These are phyloP conservation scores for Conops quadrifasciatus DNA, from an alignment of 2,888 invertebrate genomes.

Conservation along the genomic window DNA sequence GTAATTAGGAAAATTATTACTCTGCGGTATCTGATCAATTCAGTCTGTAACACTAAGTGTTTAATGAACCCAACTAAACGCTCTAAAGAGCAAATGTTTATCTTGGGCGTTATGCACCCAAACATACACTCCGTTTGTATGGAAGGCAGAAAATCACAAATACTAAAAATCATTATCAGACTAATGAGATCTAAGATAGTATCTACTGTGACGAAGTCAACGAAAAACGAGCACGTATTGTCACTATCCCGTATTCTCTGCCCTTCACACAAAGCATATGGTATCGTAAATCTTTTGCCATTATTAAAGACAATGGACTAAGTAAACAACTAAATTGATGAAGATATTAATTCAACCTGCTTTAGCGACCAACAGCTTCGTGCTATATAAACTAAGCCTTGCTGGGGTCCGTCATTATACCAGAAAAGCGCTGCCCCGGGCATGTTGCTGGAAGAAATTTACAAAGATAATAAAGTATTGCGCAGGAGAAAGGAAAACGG, in stretches of 20 bases:
- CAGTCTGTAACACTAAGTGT: not conserved
- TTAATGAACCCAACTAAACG: not conserved
- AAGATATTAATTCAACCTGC: not conserved
- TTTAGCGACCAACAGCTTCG: not conserved
- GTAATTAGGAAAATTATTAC: constrained; percentile 11
- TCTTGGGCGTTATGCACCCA: not conserved
- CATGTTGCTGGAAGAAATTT: constrained; percentile 22
- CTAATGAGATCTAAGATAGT: too few species aligned
- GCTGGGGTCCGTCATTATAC: not conserved
- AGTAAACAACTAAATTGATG: constrained; percentile 7
- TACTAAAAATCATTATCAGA: too few species aligned
- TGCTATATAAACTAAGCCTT: not conserved
- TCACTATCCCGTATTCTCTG: too few species aligned
- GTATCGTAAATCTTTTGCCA: not conserved
- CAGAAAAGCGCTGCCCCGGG: not conserved
- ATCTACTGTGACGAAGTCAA: too few species aligned
- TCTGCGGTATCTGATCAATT: constrained; percentile 3
- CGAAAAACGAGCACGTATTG: too few species aligned
- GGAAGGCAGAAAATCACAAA: too few species aligned
- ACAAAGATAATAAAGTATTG: constrained; percentile 6
- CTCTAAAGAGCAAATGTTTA: not conserved
- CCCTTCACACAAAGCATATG: not conserved
- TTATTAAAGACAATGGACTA: constrained; percentile 13
- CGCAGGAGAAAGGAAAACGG: not conserved
- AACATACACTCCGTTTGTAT: not conserved